Evolutionary conservation across 2,797 vertebrate genomes (phyloP).

Genomic region (Chromobotia macracanthus): DNA sequence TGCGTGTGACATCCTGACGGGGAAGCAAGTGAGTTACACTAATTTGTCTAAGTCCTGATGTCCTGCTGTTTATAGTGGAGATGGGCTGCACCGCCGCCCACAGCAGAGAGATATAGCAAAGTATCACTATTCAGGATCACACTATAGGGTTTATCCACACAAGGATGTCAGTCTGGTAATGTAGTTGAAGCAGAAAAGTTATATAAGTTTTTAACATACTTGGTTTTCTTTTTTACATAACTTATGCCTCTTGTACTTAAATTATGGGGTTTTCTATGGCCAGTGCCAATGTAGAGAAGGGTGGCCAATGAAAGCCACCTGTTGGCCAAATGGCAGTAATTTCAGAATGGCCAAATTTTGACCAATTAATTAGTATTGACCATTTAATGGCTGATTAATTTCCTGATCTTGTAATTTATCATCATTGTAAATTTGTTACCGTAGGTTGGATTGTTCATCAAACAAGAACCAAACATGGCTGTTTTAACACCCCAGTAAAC

Average conservation of each 20-base stretch:
- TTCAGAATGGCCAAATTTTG: too few relatives aligned
- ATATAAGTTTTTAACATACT: background rate
- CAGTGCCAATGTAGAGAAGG: background rate
- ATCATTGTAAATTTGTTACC: too few relatives aligned
- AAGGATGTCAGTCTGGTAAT: conserved; percentile 5
- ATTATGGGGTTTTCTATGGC: conserved; percentile 37
- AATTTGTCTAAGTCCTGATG: conserved; percentile 37
- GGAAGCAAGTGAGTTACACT: conserved; percentile 38
- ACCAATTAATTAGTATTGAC: too few relatives aligned
- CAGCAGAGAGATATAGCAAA: conserved; percentile 48
- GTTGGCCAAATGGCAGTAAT: background rate
- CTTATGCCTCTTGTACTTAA: background rate
- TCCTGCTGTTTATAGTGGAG: conserved; percentile 37
- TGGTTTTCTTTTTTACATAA: background rate
- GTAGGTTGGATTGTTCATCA: too few relatives aligned
- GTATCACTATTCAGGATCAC: conserved; percentile 35
- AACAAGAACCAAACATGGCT: too few relatives aligned
- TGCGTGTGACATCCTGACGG: conserved; percentile 38
- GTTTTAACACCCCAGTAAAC: too few relatives aligned
- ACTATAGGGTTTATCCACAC: background rate
- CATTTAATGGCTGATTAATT: too few relatives aligned
- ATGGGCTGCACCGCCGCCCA: conserved; percentile 57
- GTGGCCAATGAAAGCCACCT: too few relatives aligned
- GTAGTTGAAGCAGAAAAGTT: background rate
- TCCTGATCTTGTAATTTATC: too few relatives aligned